Evolutionary conservation across 2,888 invertebrate genomes (phyloP), one percentile per base, ranked within the genome.

Genomic region (Marasmarcha lunaedactyla): DNA sequence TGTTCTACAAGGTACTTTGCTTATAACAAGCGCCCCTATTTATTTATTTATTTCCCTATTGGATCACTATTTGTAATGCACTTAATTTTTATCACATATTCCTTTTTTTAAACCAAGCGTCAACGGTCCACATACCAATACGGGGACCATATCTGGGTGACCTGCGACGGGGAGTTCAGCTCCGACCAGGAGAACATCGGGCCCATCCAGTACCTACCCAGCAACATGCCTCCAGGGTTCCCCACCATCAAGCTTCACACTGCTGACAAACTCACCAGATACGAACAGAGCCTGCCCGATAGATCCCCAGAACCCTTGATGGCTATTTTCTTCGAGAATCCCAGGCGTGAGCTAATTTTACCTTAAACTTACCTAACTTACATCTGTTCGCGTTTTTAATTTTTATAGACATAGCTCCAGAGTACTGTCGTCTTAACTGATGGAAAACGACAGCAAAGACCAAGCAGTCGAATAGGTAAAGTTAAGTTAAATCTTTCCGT

Each of bases 111-210:
- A 20, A 5, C n/a, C 11, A 51, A 78, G 77, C 59, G 58, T 9
- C 61, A 62, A 36, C 59, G 56, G 1, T 74, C 77, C 7, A 73
- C 71, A 0, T 57, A 68, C 27, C 59, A 63, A 1, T 59, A 78
- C 67, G 85, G 84, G 1, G 83, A 89, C 53, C 87, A 88, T 74
- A 81, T 95, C 27, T 95, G 94, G 90, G 85, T 97, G 13, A 89
- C 90, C 7, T 97, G 97, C 64, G 81, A 88, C 27, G 96, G 96
- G 12, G 91, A 92, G 70, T 88, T 88, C 57, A 83, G 87, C 37
- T 84, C 89, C 0, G 95, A 96, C 65, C 84, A 86, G 62, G 95
- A 95, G 69, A 88, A 89, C 63, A 81, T 94, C 39, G 90, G 90
- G 0, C 78, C 85, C 1, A 85, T 96, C 43, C 74, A 84, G 45